Base-by-base conservation (phyloP, 2,797 vertebrate genomes). In the Hyperoplus lanceolatus region DNA sequence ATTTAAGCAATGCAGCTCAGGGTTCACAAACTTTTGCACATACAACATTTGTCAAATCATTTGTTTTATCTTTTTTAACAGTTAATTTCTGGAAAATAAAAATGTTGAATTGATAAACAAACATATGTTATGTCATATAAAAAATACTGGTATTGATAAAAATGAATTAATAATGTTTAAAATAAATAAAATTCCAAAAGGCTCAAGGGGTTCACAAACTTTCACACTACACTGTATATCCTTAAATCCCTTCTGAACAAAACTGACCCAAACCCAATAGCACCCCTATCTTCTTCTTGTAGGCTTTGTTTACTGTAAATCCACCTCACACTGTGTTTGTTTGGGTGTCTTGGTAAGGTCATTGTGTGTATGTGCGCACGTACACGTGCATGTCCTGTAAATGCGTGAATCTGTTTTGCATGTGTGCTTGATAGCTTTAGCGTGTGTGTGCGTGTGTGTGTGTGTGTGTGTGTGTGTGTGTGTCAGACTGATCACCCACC, bases 271-370 rank as follows among this genome's bases (percentile, higher is more conserved):
- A 48, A 13, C 65, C 50, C 6, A 2, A 6, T 53, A 6, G 45
- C 69, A 18, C 59, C 50, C 2, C 0, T 1, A 39, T 58, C 14
- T 38, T 59, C 56, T 15, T 65, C 65, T 56, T 48, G 8, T 16
- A 16, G 54, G 53, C 62, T 75, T 67, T 83, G 77, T 89, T 81
- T 79, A 80, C 81, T 75, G 79, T 80, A 73, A 80, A 87, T 46
- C 78, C 66, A 53, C 68, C 41, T 48, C 73, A 79, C 71, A 53
- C 66, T 69, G 80, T 38, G 73, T 85, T 53, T 81, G 83, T 80
- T 70, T 75, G 62, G 58, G 78, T 79, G 70, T 75, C 4, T 1
- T 42, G 1, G 10, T 59, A 68, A 60, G 46, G 75, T 66, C 53
- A 56, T 8, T 21, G 29, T 68, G 71, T 54, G 69, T 1, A 59